Conservation (phyloP, 2,888 invertebrate species). For the Hypena proboscidalis region DNA sequence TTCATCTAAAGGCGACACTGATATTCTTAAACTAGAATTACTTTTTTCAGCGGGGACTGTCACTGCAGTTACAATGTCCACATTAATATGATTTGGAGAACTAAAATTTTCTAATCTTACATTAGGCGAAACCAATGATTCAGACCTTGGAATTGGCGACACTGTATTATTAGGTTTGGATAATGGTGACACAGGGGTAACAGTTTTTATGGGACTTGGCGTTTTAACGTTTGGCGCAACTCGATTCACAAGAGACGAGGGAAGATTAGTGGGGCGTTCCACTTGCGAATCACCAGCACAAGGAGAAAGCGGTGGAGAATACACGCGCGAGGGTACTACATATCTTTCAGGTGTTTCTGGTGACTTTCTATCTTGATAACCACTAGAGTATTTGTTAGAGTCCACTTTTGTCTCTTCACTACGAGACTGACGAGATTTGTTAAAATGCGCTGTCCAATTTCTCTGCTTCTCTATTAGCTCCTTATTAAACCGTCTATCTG, state of each 20-base stretch:
- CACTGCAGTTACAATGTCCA: constrained; percentile 45
- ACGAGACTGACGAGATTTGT: constrained; percentile 88
- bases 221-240: constrained; percentile 69
- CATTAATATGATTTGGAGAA: constrained; percentile 54
- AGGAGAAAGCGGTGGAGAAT: constrained; percentile 82
- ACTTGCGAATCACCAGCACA: constrained; percentile 85
- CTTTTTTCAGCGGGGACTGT: constrained; percentile 52
- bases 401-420: constrained; percentile 70
- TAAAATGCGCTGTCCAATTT: constrained; percentile 97
- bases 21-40: constrained; percentile 52
- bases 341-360: constrained; percentile 70
- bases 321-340: constrained; percentile 75
- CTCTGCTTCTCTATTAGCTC: constrained; percentile 95
- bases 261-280: constrained; percentile 75
- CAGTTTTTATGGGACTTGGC: constrained; percentile 76
- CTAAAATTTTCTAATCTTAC: constrained; percentile 58
- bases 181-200: constrained; percentile 61
- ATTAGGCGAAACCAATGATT: constrained; percentile 55
- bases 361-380: constrained; percentile 71
- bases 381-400: constrained; percentile 63
- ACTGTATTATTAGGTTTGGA: constrained; percentile 58
- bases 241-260: constrained; percentile 69
- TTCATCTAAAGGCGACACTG: constrained; percentile 59
- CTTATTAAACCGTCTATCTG: constrained; percentile 92
- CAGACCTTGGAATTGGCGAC: constrained; percentile 60